Conservation (phyloP, 2,797 vertebrate genomes). For the Triplophysa yarkandensis region DNA sequence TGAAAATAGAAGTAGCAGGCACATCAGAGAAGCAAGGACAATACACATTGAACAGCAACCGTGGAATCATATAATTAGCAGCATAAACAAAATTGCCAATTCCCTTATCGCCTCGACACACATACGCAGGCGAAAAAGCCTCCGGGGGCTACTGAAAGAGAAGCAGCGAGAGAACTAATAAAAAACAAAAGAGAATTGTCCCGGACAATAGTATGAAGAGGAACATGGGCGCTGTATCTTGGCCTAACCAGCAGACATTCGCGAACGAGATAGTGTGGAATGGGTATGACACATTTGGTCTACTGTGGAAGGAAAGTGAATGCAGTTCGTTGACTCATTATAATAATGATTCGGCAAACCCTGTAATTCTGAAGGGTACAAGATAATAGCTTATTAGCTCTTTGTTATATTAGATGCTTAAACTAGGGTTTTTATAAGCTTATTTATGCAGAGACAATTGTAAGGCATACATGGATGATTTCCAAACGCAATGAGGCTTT, state of each 20-base stretch:
- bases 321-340: neutral
- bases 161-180: constrained; percentile 61
- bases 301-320: neutral
- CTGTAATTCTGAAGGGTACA: neutral
- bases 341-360: neutral
- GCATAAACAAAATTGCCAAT: constrained; percentile 62
- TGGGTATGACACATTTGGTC: neutral
- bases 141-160: constrained; percentile 42
- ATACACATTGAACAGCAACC: constrained; percentile 53
- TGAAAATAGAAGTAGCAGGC: constrained; percentile 64
- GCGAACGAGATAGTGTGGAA: constrained; percentile 10
- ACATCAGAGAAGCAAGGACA: constrained; percentile 63
- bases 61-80: constrained; percentile 67
- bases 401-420: neutral
- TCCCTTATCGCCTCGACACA: constrained; percentile 55
- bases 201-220: constrained; percentile 31
- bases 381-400: neutral
- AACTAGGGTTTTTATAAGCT: neutral
- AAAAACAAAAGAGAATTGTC: constrained; percentile 48
- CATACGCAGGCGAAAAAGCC: constrained; percentile 60
- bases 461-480: neutral
- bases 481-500: neutral
- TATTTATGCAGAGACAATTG: neutral
- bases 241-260: constrained; percentile 35
- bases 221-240: constrained; percentile 48